Evolutionary conservation across 2,797 vertebrate species (phyloP).

Genomic region (Crocidura indochinensis): DNA sequence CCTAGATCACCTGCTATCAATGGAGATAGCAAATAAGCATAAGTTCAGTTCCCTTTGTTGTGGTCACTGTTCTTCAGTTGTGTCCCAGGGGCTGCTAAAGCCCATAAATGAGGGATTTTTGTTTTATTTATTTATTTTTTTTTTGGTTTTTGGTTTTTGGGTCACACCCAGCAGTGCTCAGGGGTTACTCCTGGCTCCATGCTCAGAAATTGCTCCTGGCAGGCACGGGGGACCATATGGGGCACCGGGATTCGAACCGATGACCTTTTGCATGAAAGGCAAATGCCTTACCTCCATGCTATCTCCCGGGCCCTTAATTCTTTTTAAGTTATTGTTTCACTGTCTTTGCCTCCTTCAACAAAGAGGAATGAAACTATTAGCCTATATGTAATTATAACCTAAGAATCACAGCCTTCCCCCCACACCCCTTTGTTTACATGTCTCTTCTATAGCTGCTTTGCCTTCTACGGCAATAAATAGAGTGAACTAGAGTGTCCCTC

Average conservation of each 20-base stretch:
- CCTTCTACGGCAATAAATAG: constrained; percentile 33
- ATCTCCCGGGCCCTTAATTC: too few relatives aligned
- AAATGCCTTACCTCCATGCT: too few relatives aligned
- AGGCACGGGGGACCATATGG: too few relatives aligned
- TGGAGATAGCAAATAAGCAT: constrained; percentile 62
- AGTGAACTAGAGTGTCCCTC: constrained; percentile 14
- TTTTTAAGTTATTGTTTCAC: not conserved
- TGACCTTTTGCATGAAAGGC: too few relatives aligned
- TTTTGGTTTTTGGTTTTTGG: too few relatives aligned
- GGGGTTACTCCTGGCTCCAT: too few relatives aligned
- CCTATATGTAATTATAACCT: constrained; percentile 30
- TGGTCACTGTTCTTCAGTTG: constrained; percentile 38
- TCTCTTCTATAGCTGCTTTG: constrained; percentile 52
- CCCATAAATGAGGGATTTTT: not conserved
- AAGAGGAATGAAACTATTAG: not conserved
- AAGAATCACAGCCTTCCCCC: constrained; percentile 20
- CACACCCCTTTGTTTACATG: constrained; percentile 13
- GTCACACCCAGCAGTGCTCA: too few relatives aligned
- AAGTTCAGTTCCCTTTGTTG: constrained; percentile 36
- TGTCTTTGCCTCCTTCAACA: not conserved
- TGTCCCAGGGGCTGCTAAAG: not conserved
- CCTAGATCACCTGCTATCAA: constrained; percentile 62
- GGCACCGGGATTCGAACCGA: too few relatives aligned
- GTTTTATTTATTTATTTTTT: constrained; percentile 16
- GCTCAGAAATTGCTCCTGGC: too few relatives aligned